Base-by-base conservation (phyloP, 1,140 invertebrate species). In the Caenorhabditis tropicalis region DNA sequence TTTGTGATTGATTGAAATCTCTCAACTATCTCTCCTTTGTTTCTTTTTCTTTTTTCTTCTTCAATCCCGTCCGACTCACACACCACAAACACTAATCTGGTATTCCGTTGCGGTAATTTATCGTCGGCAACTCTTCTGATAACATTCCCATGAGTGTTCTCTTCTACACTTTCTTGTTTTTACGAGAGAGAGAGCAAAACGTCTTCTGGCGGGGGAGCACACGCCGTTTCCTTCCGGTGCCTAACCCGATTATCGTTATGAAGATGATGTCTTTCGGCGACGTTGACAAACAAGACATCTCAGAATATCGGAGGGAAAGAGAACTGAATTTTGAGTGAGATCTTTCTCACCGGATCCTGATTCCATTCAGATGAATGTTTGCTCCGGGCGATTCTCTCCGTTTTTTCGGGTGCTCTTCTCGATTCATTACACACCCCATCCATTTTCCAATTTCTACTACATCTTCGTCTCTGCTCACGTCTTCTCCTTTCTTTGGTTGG, bases 131-230 rank as follows among this genome's bases (percentile, higher is more conserved):
- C 65, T 74, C n/a, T 43, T 74, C 65, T 74, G 65, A 74, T 74
- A 74, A 74, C 65, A 74, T 74, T 74, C 65, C 65, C 65, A 74
- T 74, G 65, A 74, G 65, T 74, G 65, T 74, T 74, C 65, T 58
- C n/a, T 36, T 65, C 33, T 43, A 58, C 53, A 51, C 48, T 43
- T 74, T 74, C 65, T 74, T 74, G 65, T 74, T 74, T 74, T 43
- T 46, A 74, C 33, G 58, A 65, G 31, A 60, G 56, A 60, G 27
- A 21, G 49, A 65, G n/a, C 56, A 36, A 12, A 65, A 33, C 58
- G 58, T 43, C 36, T 74, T 39, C 65, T 56, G 4, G 65, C 10
- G 65, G 6, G 36, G 65, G 36, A 74, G 36, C 33, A 39, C 33
- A 74, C 36, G 24, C 53, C 49, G 29, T 65, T 74, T 39, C 65